Evolutionary conservation across 2,888 invertebrate genomes (phyloP), one percentile per base, ranked within the genome.

Genomic region (Hipparchia semele): DNA sequence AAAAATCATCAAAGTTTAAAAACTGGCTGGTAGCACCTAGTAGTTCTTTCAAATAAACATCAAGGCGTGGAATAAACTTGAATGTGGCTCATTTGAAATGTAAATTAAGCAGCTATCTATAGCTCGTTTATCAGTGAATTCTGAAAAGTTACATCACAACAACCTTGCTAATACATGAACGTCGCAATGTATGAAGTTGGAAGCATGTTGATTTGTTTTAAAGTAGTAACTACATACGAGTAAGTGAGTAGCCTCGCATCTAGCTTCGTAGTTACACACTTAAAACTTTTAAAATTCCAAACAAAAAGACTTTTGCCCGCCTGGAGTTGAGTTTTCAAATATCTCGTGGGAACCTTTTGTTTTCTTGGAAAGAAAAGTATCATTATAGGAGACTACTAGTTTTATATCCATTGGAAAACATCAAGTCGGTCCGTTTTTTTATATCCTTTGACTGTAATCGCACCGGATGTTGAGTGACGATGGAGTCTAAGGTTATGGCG

Each of bases 111-210:
- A 53, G 60, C 60, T 69, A 69, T 69, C 68, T 69, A 68, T 71
- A 70, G 60, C 68, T 49, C 56, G 68, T 56, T 68, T 70, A 75
- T 75, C 68, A 68, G 67, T 73, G 64, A 73, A 73, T 71, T 73
- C 65, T 73, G 68, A 68, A 65, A 65, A 71, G 67, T 74, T 70
- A 73, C 71, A 75, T 75, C 73, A 65, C 60, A 33, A 70, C 56
- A 72, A 71, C 75, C 75, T 75, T 75, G 74, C 49, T 46, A 45
- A 61, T 51, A 58, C 49, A 46, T 13, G 68, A 68, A 68, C 68
- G 68, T 65, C 68, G 54, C 60, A 68, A 69, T 53, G 49, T 60
- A 8, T 49, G 49, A 49, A 49, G 49, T 8, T 49, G 49, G 62
- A 68, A 56, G 65, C 65, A 66, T 71, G 66, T 45, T 71, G 68